phyloP scores from a whole-genome alignment of 2,797 vertebrate species.

The Aphelocoma californica region DNA sequence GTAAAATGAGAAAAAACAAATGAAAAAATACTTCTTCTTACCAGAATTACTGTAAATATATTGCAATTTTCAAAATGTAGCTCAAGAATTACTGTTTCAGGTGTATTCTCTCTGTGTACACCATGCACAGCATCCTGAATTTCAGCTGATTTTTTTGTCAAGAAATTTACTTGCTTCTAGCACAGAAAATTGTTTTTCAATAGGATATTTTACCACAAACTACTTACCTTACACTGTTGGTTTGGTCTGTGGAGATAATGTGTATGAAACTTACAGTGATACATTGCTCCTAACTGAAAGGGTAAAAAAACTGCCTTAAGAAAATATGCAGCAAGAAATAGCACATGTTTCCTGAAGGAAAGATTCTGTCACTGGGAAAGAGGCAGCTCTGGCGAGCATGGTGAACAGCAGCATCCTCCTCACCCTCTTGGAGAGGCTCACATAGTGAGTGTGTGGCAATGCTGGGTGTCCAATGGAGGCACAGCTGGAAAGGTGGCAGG shows the following conservation, averaged over 20 bases:
- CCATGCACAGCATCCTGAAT: not conserved
- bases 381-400: not conserved
- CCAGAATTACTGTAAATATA: not conserved
- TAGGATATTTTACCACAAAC: not conserved
- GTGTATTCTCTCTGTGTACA: not conserved
- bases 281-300: not conserved
- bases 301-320: not conserved
- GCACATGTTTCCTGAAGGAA: fast-evolving
- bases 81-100: not conserved
- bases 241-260: not conserved
- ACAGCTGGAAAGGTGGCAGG: fast-evolving
- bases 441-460: fast-evolving
- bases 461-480: fast-evolving
- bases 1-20: not conserved
- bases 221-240: not conserved
- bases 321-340: not conserved
- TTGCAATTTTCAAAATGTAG: not conserved
- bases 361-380: not conserved
- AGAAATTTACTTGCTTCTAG: not conserved
- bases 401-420: not conserved
- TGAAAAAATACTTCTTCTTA: not conserved
- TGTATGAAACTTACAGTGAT: not conserved
- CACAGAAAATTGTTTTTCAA: not conserved
- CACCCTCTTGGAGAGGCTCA: not conserved
- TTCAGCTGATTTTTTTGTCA: not conserved